Base-by-base conservation (phyloP, 1,140 invertebrate genomes). In the Drosophila repletoides region DNA sequence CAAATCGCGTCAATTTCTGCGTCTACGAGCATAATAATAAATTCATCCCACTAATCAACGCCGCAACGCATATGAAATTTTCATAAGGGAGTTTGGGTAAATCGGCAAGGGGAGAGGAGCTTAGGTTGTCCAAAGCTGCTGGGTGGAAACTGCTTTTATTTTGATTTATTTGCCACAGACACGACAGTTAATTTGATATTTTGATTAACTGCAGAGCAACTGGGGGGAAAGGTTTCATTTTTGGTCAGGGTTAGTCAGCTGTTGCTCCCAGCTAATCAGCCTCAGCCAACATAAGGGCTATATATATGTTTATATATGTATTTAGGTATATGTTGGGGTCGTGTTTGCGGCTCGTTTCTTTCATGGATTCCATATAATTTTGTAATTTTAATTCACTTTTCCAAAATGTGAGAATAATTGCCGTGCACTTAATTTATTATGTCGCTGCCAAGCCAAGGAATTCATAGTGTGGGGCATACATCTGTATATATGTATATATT, bases 151-250 rank as follows among this genome's bases (percentile, higher is more conserved):
- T 51, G 77, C 41, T 66, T 76, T 84, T 84, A 79, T 84, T 88
- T 83, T 88, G 84, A 88, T 88, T 88, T 88, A 88, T 88, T 71
- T 80, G 77, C 79, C 68, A 76, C 84, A 88, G 84, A 88, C 84
- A 88, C 84, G 84, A 88, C 84, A 88, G 77, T 88, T 88, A 88
- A 88, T 88, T 88, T 88, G 84, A 88, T 88, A 88, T 88, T 88
- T 88, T 88, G 84, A 88, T 88, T 88, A 88, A 88, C 84, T 88
- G 84, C 77, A 84, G 68, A 7, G 10, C 17, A 6, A 17, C 21
- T 34, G 40, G 38, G 22, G 52, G 51, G 12, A 12, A 52, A 24
- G 26, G 34, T 34, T 24, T 48, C 41, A 22, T 36, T 34, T 40
- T 56, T 33, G 36, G 6, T 10, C 19, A 26, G 68, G 73, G 73